Conservation (phyloP, 2,797 vertebrate species). For the Etheostoma perlongum region DNA sequence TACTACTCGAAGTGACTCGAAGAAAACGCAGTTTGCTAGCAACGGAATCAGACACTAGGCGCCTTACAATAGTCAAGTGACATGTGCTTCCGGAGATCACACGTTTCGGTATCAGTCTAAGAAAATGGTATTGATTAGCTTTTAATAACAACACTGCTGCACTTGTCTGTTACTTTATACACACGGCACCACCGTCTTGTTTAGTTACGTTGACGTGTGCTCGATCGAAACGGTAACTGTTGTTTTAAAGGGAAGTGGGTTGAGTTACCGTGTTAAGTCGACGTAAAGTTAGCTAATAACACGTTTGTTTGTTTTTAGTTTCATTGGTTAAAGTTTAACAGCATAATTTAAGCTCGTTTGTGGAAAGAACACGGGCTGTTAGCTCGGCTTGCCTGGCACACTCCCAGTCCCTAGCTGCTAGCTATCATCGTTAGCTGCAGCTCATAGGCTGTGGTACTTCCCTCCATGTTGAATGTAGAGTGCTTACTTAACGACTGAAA, state of each 20-base stretch:
- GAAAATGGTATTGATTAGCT: conserved; percentile 39
- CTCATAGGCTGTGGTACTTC: background rate
- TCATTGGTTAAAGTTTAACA: background rate
- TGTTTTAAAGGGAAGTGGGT: conserved; percentile 10
- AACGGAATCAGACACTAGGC: conserved; percentile 38
- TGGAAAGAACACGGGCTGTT: conserved; percentile 32
- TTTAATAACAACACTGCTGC: background rate
- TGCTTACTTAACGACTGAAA: conserved; percentile 58
- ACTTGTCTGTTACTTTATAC: background rate
- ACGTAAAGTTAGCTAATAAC: background rate
- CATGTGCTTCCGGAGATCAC: conserved; percentile 82
- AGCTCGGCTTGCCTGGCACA: conserved; percentile 9
- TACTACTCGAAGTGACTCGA: background rate
- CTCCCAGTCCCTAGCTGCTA: conserved; percentile 47
- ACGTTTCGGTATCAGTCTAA: conserved; percentile 59
- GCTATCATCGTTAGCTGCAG: conserved; percentile 53
- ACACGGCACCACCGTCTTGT: background rate
- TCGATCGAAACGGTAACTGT: conserved; percentile 24
- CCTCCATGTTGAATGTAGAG: conserved; percentile 71
- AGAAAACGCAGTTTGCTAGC: conserved; percentile 63
- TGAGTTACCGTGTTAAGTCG: background rate
- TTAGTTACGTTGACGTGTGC: conserved; percentile 15
- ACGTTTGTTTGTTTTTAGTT: no score
- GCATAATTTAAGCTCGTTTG: conserved; percentile 18
- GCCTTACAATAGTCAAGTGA: conserved; percentile 68